Base-by-base conservation (phyloP, 2,888 invertebrate species). In the Crematogaster levior region DNA sequence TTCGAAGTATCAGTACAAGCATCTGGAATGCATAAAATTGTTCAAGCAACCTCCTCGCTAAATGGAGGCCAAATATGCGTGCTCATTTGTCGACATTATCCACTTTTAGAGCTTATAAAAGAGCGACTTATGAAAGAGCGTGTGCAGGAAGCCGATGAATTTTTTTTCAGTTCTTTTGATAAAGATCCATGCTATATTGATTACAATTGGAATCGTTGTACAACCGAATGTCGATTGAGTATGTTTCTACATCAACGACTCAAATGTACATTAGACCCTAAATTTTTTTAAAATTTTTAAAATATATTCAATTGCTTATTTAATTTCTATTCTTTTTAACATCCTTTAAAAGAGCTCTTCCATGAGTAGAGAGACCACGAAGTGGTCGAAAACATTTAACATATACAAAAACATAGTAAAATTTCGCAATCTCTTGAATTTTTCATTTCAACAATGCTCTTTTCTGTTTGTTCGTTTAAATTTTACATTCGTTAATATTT, bases 121-220 rank as follows among this genome's bases (percentile, higher is more conserved):
- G 10, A 60, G n/a, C 21, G 37, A 5, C 24, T 34, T n/a, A n/a
- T 30, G n/a, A n/a, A 60, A 60, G 9, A 58, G 18, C 27, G n/a
- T 58, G 10, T n/a, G 9, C 3, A 1, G 12, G 18, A 56, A 4
- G 10, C 12, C 21, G 37, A 61, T 2, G 12, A 37, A 63, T n/a
- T n/a, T 40, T 63, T 15, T 63, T 63, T 40, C 61, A 3, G 3
- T 15, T 7, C 9, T 10, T 40, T 40, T 24, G 34, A 12, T 10
- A n/a, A 3, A 63, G 24, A 15, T 2, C 9, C 15, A 12, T 3
- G 1, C 1, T 37, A 7, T 34, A 58, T 27, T n/a, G n/a, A 60
- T 60, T 40, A 63, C 15, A 63, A 63, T 63, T 40, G 34, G 1
- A 60, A 60, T 60, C 15, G n/a, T 60, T 63, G 21, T 21, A 60